A percentile compares a stretch with the other conserved stretches of the same genome.
Conservation (phyloP, 1,140 invertebrate genomes). For the Nomia melanderi region DNA sequence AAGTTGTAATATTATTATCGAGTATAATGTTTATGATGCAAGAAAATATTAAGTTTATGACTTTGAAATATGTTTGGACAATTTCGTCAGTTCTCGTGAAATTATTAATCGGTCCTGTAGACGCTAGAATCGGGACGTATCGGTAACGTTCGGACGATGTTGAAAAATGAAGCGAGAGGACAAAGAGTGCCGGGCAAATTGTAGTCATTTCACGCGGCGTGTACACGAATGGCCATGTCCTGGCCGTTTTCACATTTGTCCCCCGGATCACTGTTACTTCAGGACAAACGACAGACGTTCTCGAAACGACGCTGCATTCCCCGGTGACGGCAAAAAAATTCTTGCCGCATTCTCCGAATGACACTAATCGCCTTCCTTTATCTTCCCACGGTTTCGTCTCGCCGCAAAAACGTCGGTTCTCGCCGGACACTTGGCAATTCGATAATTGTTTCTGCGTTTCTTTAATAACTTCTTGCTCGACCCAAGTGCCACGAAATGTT, state of each 20-base stretch:
- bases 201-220: slow-evolving; percentile 33
- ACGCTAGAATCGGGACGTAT: no score
- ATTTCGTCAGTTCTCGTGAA: no score
- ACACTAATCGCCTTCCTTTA: slow-evolving; percentile 81
- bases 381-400: slow-evolving; percentile 78
- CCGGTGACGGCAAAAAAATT: slow-evolving; percentile 69
- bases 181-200: slow-evolving; percentile 25
- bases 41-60: no score
- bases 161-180: background rate
- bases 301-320: slow-evolving; percentile 67
- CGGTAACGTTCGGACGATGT: background rate
- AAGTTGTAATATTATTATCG: no score
- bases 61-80: no score
- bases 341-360: slow-evolving; percentile 77
- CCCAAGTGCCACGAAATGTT: slow-evolving; percentile 49
- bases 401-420: slow-evolving; percentile 30
- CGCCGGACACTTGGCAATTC: slow-evolving; percentile 68
- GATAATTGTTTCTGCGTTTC: slow-evolving; percentile 79
- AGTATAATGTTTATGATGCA: no score
- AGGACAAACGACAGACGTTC: slow-evolving; percentile 49
- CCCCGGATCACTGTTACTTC: slow-evolving; percentile 29
- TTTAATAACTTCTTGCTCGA: slow-evolving; percentile 58
- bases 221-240: slow-evolving; percentile 35
- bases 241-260: slow-evolving; percentile 39
- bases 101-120: no score